Base-by-base conservation (phyloP, 1,140 invertebrate genomes). In the Coenobita brevimanus region DNA sequence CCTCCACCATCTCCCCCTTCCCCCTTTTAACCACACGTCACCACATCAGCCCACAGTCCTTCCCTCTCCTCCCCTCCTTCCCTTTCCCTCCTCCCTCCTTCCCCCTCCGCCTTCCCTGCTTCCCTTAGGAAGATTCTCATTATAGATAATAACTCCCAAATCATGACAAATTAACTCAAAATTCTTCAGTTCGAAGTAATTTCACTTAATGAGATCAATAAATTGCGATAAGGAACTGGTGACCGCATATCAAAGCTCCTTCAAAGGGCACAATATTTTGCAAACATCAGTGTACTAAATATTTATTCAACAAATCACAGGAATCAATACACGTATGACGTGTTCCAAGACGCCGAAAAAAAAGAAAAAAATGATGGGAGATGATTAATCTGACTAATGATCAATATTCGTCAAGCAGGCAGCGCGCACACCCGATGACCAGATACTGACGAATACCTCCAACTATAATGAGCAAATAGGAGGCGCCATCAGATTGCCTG, bases 91-190 rank as follows among this genome's bases (percentile, higher is more conserved):
- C 46, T 6, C 75, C 43, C 21, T 71, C 62, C 80, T 41, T 54
- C 60, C 64, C 24, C 30, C 78, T 15, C 67, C 81, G n/a, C 81
- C 43, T 54, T 50, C 71, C 41, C 81, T 46, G 27, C 43, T 30
- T 69, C 69, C 43, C 57, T 41, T 57, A 21, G 15, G 43, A 43
- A 83, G 82, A 83, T 83, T 83, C 69, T 83, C 82, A 83, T 83
- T 83, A 83, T 83, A 83, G 82, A 83, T 83, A 83, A 83, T 33
- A 57, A 83, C 82, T 83, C 43, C 46, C 82, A 73, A 83, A 83
- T 83, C 82, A 83, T 71, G 69, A 73, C 82, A 83, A 83, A 83
- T 83, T 83, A 83, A 83, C 64, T 73, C 69, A 71, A 83, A 83
- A 83, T 83, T 83, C 69, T 50, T 73, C 46, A 82, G 57, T 54